These are phyloP conservation scores for Todus mexicanus DNA, from an alignment of 2,797 vertebrate species.

Conservation along the genomic window DNA sequence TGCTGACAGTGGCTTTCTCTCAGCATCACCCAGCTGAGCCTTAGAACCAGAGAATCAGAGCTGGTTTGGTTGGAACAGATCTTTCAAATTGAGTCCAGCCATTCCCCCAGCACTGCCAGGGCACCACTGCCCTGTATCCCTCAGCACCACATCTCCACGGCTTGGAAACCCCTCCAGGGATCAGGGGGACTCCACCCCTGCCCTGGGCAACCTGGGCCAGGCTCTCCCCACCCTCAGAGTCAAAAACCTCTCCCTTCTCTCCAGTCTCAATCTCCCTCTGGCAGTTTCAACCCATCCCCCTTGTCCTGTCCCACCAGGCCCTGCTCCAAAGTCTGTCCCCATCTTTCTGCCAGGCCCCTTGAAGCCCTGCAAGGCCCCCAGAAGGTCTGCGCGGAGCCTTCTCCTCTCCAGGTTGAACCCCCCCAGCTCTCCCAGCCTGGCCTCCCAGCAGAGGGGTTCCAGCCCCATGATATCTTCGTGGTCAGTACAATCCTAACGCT, in stretches of 20 bases:
- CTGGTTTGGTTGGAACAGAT: neutral
- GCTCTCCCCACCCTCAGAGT: neutral
- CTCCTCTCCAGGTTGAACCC: neutral
- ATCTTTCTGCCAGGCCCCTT: neutral
- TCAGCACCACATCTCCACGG: neutral
- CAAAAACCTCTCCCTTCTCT: neutral
- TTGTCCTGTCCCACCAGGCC: neutral
- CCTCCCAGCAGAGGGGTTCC: neutral
- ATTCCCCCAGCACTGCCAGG: neutral
- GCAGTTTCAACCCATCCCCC: neutral
- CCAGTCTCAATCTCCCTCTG: neutral
- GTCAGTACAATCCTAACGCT: neutral
- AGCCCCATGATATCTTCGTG: no score
- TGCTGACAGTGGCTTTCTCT: neutral
- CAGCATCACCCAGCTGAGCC: neutral
- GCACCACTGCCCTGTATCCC: neutral
- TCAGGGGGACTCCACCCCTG: neutral
- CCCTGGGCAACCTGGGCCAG: neutral
- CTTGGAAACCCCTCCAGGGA: neutral
- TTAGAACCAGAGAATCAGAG: neutral
- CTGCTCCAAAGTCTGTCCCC: neutral
- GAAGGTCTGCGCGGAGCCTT: neutral
- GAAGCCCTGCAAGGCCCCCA: neutral
- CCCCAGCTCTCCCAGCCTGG: neutral
- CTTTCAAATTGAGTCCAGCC: neutral